Conservation (phyloP, 1,140 invertebrate species). For the Chelonus insularis region DNA sequence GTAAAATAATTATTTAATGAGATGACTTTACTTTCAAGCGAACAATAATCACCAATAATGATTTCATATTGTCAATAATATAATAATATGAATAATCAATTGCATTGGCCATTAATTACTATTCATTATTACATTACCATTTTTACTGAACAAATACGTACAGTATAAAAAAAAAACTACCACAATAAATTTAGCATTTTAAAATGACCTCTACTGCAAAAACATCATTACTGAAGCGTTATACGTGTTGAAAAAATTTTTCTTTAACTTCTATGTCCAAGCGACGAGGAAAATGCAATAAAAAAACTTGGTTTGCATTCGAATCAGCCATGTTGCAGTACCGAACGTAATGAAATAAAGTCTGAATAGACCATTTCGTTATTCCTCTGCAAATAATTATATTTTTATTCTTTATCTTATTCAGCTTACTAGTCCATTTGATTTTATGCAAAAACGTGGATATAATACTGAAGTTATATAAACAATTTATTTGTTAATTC, state of each 20-base stretch:
- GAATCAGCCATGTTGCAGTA: constrained; percentile 20
- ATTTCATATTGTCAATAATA: no score
- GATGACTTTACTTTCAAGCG: no score
- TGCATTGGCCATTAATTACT: no score
- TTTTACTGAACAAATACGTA: no score
- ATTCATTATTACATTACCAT: no score
- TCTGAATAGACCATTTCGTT: constrained; percentile 24
- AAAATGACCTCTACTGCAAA: no score
- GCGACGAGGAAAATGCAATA: not conserved
- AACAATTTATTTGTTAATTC: no score
- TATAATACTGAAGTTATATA: no score
- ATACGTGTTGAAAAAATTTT: not conserved
- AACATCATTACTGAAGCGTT: not conserved
- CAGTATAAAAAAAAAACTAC: no score
- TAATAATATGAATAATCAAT: no score
- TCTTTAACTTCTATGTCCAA: not conserved
- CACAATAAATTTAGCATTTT: not conserved
- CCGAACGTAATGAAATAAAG: constrained; percentile 23
- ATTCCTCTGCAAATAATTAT: constrained; percentile 26
- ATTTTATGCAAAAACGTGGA: not conserved
- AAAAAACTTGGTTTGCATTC: constrained; percentile 18
- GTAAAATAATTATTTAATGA: no score
- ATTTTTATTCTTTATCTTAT: constrained; percentile 14
- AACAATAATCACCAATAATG: no score
- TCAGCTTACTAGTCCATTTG: not conserved